Percentiles rank a stretch among this genome's conserved stretches.
Evolutionary conservation across 2,797 vertebrate species (phyloP).

Genomic region (Phrynocephalus guinanensis): DNA sequence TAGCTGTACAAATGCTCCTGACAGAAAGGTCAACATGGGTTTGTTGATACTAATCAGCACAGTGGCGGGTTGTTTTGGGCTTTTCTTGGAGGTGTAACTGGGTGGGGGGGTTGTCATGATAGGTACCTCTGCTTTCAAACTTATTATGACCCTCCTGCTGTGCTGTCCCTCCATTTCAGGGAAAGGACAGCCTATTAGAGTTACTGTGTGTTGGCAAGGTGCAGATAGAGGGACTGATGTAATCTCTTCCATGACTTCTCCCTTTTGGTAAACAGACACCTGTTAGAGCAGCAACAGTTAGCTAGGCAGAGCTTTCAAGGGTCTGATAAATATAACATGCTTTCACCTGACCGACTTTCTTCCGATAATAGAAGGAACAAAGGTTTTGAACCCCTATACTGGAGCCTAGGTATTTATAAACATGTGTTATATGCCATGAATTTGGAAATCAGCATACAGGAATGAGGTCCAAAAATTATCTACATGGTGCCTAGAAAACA

Average conservation of each 20-base stretch:
- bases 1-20: background rate
- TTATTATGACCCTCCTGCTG: background rate
- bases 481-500: no score
- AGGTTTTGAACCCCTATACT: no score
- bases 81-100: background rate
- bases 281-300: background rate
- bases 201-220: background rate
- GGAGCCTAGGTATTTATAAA: no score
- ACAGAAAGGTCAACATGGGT: background rate
- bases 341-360: no score
- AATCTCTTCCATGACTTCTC: background rate
- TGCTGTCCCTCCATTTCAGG: background rate
- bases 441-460: no score
- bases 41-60: background rate
- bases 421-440: no score
- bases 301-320: background rate
- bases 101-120: background rate
- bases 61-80: background rate
- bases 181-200: background rate
- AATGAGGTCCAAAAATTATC: no score
- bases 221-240: background rate
- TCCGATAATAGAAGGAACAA: no score
- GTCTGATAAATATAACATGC: background rate
- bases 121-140: background rate
- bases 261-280: background rate